Base-by-base conservation (phyloP, 1,140 invertebrate genomes). In the Anoplolepis gracilipes region DNA sequence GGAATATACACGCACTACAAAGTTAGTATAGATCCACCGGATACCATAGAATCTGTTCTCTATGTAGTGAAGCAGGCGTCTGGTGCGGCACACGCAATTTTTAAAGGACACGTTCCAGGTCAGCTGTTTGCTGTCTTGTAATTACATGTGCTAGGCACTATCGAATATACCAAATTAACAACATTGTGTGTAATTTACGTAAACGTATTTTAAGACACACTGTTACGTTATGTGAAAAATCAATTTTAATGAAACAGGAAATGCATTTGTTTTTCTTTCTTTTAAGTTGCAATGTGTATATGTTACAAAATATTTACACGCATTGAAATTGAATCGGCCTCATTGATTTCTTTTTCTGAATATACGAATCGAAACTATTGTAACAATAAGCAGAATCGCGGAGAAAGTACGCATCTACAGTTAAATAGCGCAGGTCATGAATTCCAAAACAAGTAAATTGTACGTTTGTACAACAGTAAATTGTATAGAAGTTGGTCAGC, bases 21-120 rank as follows among this genome's bases (percentile, higher is more conserved):
- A 96, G 97, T 98, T 85, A 98, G 97, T 73, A 99, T 99, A 84
- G 97, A 98, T 91, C 98, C 98, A 69, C 96, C 97, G 8, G 98
- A 99, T 96, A 98, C 98, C 36, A n/a, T n/a, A n/a, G n/a, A n/a
- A n/a, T n/a, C n/a, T n/a, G n/a, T n/a, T n/a, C n/a, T n/a, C n/a
- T n/a, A 98, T 94, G 98, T 99, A 53, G 97, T 98, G 93, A 98
- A 98, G 94, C 98, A 98, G 94, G 97, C 98, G 98, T 46, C 98
- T n/a, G n/a, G n/a, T n/a, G n/a, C 98, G 7, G 98, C 98, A 13
- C 98, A 99, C 95, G 98, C 98, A 73, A 98, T 98, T 28, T 99
- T 99, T 94, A 98, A 99, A 95, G 98, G 98, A 49, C 96, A 99
- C 16, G 96, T 98, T 57, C 98, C 98, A 62, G 98, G 97, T 93